Percentiles rank a stretch among this genome's conserved stretches.
phyloP scores from a whole-genome alignment of 2,113 vertebrate species.

The Agelaius tricolor region DNA sequence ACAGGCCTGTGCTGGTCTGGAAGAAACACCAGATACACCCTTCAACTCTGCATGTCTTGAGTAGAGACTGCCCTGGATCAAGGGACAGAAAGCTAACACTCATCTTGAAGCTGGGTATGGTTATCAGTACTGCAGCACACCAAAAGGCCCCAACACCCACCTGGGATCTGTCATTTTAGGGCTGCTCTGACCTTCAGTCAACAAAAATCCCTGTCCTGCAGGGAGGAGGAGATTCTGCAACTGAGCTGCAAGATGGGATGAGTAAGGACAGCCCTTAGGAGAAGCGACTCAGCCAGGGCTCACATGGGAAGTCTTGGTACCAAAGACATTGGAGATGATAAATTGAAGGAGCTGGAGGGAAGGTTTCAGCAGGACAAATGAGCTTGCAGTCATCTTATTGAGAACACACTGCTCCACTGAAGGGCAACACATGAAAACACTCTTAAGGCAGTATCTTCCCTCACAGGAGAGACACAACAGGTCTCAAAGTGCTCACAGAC shows the following conservation, averaged over 20 bases:
- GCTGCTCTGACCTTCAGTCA: not conserved
- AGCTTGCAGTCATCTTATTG: not conserved
- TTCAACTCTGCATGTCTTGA: not conserved
- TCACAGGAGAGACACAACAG: not conserved
- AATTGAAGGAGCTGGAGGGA: not conserved
- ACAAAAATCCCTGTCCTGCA: not conserved
- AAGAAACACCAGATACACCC: not conserved
- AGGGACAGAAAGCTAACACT: accelerated
- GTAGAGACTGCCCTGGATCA: not conserved
- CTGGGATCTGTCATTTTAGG: not conserved
- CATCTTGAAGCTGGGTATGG: not conserved
- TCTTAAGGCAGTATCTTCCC: not conserved
- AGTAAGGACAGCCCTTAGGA: not conserved
- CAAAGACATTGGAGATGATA: not conserved
- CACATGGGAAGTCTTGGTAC: not conserved
- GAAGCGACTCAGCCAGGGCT: not conserved
- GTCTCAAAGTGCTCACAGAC: not conserved
- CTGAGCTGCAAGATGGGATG: not conserved
- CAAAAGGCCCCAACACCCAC: accelerated
- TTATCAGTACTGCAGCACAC: not conserved
- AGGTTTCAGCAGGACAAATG: not conserved
- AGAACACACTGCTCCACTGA: not conserved
- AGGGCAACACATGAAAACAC: not conserved
- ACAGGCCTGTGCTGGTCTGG: not conserved
- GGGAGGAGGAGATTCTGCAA: not conserved